Percentiles rank a stretch among this genome's conserved stretches.
Evolutionary conservation across 2,888 invertebrate species (phyloP).

Genomic region (Lasioglossum figueresi): DNA sequence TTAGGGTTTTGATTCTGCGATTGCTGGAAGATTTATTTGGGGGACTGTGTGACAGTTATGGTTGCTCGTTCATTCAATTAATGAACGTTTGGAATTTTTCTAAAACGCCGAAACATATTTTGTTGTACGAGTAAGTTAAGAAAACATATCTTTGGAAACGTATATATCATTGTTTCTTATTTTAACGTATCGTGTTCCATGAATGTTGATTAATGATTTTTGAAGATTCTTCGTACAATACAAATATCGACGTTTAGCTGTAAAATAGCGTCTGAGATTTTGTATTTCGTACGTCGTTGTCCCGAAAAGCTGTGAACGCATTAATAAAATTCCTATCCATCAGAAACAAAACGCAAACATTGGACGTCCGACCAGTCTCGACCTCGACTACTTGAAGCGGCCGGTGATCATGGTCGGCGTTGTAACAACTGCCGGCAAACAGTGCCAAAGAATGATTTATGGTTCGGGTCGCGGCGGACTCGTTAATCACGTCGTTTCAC

Average conservation of each 20-base stretch:
- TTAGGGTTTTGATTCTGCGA: background rate
- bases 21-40: background rate
- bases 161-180: background rate
- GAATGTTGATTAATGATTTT: background rate
- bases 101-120: too few relatives aligned
- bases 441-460: constrained; percentile 54
- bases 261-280: too few relatives aligned
- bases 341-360: background rate
- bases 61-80: background rate
- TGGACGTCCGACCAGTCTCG: constrained; percentile 23
- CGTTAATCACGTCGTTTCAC: constrained; percentile 65
- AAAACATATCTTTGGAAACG: background rate
- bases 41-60: background rate
- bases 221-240: background rate
- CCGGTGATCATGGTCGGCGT: constrained; percentile 37
- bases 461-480: constrained; percentile 32
- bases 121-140: too few relatives aligned
- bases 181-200: background rate
- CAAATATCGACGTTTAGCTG: background rate
- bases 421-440: constrained; percentile 42
- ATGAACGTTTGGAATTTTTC: too few relatives aligned
- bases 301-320: background rate
- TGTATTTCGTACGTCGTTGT: too few relatives aligned
- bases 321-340: background rate
- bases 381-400: constrained; percentile 29